Base-by-base conservation (phyloP, 2,113 vertebrate species). In the Epinephelus cyanopodus region DNA sequence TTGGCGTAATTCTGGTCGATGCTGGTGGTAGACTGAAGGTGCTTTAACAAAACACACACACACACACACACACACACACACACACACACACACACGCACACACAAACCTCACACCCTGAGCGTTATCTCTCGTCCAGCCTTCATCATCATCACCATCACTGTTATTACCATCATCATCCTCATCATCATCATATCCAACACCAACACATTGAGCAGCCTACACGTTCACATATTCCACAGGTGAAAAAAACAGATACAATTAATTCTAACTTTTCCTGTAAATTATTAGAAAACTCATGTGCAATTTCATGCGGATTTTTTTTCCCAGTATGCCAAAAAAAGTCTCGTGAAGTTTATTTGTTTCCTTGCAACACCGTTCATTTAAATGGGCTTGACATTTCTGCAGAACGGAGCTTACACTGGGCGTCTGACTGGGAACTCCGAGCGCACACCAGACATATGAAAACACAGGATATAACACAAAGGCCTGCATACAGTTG, bases 21-120 rank as follows among this genome's bases (percentile, higher is more conserved):
- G 87, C 79, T 87, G 86, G 88, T 83, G 89, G 87, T 74, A 84
- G 74, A 89, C 81, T 81, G 87, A 81, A 86, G 83, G 88, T 90
- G 81, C 82, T 73, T 87, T 81, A 88, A 90, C 82, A 88, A 85
- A 81, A 84, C 82, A 81, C 69, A 42, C 12, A 85, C 82, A 88
- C 70, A 82, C 81, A n/a, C n/a, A n/a, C n/a, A 84, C 82, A 81
- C 69, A 39, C 11, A 85, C 82, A 88, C 70, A 82, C 81, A 84
- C 82, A 81, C 69, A 42, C 12, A 85, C 82, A 88, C 70, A 82
- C 81, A 84, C 82, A 81, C 69, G 27, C 12, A 85, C 82, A 88
- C 70, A 82, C 81, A 78, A 64, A n/a, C 21, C 52, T 90, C 89
- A 86, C 89, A 90, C 88, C 77, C 82, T 74, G 77, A 48, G 77